Conservation (phyloP, 2,888 invertebrate species). For the Drosophila engyochracea region DNA sequence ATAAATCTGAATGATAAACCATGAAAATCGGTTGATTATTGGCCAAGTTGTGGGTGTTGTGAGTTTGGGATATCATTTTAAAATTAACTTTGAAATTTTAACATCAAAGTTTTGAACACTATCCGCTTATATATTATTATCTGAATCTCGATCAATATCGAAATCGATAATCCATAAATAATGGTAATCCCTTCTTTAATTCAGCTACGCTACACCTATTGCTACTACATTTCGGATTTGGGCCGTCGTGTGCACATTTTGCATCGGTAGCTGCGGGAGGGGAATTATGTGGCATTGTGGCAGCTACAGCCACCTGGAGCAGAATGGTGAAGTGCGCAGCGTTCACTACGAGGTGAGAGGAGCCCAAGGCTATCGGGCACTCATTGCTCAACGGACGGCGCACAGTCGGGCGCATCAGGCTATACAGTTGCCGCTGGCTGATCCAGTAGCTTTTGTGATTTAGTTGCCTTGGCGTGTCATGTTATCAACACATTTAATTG, state of each 20-base stretch:
- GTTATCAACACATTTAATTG: conserved; percentile 7
- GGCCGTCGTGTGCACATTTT: conserved; percentile 78
- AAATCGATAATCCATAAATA: background rate
- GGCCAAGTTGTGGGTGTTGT: background rate
- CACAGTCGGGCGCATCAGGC: conserved; percentile 79
- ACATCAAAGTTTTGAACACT: background rate
- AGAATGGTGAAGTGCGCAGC: conserved; percentile 81
- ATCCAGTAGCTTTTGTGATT: conserved; percentile 79
- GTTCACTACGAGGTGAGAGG: conserved; percentile 79
- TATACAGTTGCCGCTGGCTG: conserved; percentile 64
- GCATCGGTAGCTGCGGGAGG: conserved; percentile 81
- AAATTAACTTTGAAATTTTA: background rate
- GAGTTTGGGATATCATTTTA: background rate
- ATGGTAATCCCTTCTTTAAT: conserved; percentile 2
- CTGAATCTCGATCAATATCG: background rate
- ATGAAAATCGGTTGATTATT: no score
- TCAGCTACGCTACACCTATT: conserved; percentile 80
- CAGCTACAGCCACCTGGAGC: conserved; percentile 81
- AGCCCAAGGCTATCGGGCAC: conserved; percentile 63
- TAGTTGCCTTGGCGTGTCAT: conserved; percentile 24
- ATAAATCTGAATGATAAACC: no score
- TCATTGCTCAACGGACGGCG: conserved; percentile 78
- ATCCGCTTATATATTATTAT: background rate
- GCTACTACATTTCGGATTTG: conserved; percentile 81
- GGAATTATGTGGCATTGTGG: conserved; percentile 72